A percentile compares a stretch with the other conserved stretches of the same genome.
Conservation (phyloP, 2,888 invertebrate species). For the Agonopterix alstromeriana region DNA sequence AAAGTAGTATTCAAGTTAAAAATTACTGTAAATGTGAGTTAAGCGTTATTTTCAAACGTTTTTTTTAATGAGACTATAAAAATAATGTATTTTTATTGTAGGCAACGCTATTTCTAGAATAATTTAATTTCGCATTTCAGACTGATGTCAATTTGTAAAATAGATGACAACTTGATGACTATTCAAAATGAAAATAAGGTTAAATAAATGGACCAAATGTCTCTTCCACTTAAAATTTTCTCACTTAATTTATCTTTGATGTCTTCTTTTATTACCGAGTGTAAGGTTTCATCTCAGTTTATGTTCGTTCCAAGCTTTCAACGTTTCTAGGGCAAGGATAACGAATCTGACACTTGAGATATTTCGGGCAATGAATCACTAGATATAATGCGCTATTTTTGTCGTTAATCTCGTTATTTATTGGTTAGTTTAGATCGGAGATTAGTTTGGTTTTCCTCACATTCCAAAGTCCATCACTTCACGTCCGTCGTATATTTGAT, state of each 20-base stretch:
- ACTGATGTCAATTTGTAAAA: too few species aligned
- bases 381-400: constrained; percentile 6
- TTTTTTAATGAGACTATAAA: too few species aligned
- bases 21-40: too few species aligned
- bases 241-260: constrained; percentile 9
- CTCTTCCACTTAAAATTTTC: background rate
- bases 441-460: too few species aligned
- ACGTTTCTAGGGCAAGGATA: constrained; percentile 21
- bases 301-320: constrained; percentile 10
- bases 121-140: too few species aligned
- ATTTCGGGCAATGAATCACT: constrained; percentile 13
- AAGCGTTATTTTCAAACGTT: too few species aligned
- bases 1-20: too few species aligned
- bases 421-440: constrained; percentile 7
- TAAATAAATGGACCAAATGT: constrained; percentile 1
- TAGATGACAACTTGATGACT: too few species aligned
- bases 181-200: background rate
- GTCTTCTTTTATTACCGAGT: constrained; percentile 9
- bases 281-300: constrained; percentile 10
- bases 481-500: too few species aligned
- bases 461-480: too few species aligned
- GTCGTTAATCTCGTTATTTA: constrained; percentile 17
- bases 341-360: constrained; percentile 22
- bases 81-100: too few species aligned
- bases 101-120: too few species aligned